These are phyloP conservation scores for Merops nubicus DNA, from an alignment of 2,113 vertebrate genomes.

Conservation along the genomic window DNA sequence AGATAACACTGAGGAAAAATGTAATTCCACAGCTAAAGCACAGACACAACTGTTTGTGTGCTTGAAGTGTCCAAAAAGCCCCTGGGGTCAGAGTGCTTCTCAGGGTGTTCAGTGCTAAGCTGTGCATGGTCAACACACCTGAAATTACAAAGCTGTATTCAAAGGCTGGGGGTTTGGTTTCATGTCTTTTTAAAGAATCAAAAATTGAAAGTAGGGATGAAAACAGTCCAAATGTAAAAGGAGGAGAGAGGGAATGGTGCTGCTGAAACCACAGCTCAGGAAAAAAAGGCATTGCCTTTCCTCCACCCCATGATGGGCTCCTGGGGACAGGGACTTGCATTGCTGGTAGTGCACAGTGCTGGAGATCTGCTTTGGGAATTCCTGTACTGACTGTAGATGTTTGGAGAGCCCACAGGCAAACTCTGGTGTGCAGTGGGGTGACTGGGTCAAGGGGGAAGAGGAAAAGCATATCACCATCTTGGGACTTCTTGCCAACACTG, in stretches of 20 bases:
- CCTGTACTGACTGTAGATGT: not conserved
- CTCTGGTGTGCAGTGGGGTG: fast-evolving
- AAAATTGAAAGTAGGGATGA: not conserved
- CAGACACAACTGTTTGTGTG: not conserved
- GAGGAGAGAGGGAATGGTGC: not conserved
- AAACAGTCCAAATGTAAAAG: not conserved
- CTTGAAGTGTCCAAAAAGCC: not conserved
- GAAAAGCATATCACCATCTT: not conserved
- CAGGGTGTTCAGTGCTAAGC: not conserved
- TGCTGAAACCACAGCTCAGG: not conserved
- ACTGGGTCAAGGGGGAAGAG: not conserved
- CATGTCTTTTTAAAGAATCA: not conserved
- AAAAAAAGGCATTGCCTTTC: not conserved
- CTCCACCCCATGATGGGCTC: fast-evolving
- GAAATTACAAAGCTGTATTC: not conserved
- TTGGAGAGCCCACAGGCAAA: not conserved
- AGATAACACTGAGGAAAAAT: not conserved
- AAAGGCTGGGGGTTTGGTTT: not conserved
- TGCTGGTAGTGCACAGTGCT: fast-evolving
- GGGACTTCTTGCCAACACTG: not conserved
- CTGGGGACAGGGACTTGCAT: fast-evolving
- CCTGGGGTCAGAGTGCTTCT: not conserved
- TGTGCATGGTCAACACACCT: not conserved
- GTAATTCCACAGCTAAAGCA: not conserved
- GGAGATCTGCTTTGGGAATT: not conserved